These are phyloP conservation scores for Drosophila cardini DNA, from an alignment of 1,140 invertebrate genomes.

Conservation along the genomic window DNA sequence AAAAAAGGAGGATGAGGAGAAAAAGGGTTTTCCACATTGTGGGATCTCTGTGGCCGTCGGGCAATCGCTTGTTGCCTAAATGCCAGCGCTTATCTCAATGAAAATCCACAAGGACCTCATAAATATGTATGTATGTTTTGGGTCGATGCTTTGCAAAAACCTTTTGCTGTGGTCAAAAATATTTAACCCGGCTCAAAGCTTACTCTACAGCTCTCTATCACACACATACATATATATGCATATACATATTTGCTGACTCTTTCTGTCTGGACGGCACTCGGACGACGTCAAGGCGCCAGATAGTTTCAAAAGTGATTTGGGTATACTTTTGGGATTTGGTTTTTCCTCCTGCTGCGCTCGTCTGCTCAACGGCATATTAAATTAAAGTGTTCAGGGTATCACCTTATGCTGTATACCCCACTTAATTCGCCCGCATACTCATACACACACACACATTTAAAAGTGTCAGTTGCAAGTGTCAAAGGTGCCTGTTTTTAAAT, in stretches of 20 bases:
- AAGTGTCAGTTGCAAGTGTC: constrained; percentile 82
- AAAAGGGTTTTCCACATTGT: constrained; percentile 8
- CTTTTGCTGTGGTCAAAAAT: constrained; percentile 71
- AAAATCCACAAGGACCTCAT: constrained; percentile 78
- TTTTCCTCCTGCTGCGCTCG: constrained; percentile 31
- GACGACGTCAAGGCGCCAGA: constrained; percentile 78
- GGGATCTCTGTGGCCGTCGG: constrained; percentile 19
- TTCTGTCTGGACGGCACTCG: constrained; percentile 35
- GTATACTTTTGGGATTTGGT: constrained; percentile 77
- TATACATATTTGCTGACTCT: background rate
- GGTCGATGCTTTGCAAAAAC: constrained; percentile 42
- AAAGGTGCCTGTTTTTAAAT: constrained; percentile 82
- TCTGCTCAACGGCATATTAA: constrained; percentile 80
- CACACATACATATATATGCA: background rate
- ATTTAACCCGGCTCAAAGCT: constrained; percentile 39
- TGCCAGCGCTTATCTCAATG: constrained; percentile 76
- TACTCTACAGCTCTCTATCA: background rate
- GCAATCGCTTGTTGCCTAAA: constrained; percentile 64
- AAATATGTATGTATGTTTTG: constrained; percentile 65
- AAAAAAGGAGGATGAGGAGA: background rate
- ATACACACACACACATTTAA: constrained; percentile 32
- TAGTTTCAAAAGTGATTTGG: constrained; percentile 83
- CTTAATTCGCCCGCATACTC: constrained; percentile 12
- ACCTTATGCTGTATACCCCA: constrained; percentile 16
- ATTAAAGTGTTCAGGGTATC: constrained; percentile 73